Evolutionary conservation across 2,797 vertebrate species (phyloP).

Genomic region (Hybognathus amarus): DNA sequence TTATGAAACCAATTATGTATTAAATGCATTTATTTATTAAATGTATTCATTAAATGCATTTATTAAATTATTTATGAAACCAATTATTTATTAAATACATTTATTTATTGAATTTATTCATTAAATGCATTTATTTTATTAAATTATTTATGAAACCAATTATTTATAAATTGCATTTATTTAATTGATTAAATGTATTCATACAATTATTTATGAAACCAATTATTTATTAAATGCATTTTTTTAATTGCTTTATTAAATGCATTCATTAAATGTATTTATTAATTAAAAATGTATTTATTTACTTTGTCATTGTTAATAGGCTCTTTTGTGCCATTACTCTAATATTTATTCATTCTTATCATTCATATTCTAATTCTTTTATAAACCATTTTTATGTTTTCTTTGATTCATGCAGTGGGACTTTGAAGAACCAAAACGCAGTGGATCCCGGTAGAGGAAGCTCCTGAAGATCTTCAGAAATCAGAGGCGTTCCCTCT

Average conservation of each 20-base stretch:
- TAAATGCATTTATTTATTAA: neutral
- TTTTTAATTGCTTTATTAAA: neutral
- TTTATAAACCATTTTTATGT: conserved; percentile 15
- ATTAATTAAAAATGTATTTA: neutral
- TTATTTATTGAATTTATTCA: neutral
- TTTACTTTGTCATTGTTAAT: neutral
- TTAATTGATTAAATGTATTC: neutral
- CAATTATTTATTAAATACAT: too few species aligned
- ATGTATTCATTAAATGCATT: neutral
- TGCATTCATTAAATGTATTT: neutral
- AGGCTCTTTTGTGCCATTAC: neutral
- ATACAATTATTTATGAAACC: neutral
- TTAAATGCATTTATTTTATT: neutral
- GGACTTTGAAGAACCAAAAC: conserved; percentile 77
- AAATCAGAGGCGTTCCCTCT: conserved; percentile 60
- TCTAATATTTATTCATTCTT: neutral
- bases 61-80: neutral
- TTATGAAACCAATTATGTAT: neutral
- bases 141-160: neutral
- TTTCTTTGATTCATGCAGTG: conserved; percentile 71
- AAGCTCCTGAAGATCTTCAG: conserved; percentile 55
- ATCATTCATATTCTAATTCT: neutral
- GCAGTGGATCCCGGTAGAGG: conserved; percentile 65
- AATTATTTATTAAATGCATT: neutral
- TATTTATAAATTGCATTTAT: neutral